Base-by-base conservation (phyloP, 1,140 invertebrate species). In the Sminthurinus signatus region DNA sequence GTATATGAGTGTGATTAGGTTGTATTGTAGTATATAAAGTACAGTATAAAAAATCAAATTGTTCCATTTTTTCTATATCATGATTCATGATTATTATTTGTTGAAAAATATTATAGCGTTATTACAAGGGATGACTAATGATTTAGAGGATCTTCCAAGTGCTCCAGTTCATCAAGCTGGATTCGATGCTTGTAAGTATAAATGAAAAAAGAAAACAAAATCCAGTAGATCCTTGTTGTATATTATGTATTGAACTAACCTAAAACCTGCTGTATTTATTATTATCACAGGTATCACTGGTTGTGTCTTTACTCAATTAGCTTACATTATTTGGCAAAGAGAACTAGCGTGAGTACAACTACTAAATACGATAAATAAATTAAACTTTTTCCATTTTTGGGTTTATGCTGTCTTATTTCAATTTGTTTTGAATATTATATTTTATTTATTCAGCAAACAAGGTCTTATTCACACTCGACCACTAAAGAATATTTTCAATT, bases 181-280 rank as follows among this genome's bases (percentile, higher is more conserved):
- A 0, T 89, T 83, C 82, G 88, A 90, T 77, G 83, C 87, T 0
- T 88, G 81, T n/a, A n/a, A n/a, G n/a, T n/a, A n/a, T n/a, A n/a
- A n/a, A n/a, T n/a, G n/a, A n/a, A n/a, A n/a, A n/a, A n/a, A n/a
- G n/a, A n/a, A n/a, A n/a, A n/a, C n/a, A n/a, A n/a, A n/a, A n/a
- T n/a, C n/a, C n/a, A n/a, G n/a, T n/a, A n/a, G n/a, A n/a, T n/a
- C n/a, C n/a, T n/a, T n/a, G n/a, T n/a, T n/a, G n/a, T n/a, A n/a
- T n/a, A n/a, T n/a, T n/a, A n/a, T n/a, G n/a, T n/a, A n/a, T n/a
- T n/a, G n/a, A n/a, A n/a, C n/a, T n/a, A n/a, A n/a, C n/a, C n/a
- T n/a, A n/a, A n/a, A n/a, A n/a, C n/a, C n/a, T n/a, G n/a, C n/a
- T n/a, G n/a, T n/a, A n/a, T n/a, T n/a, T n/a, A n/a, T n/a, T n/a